Conservation (phyloP, 2,797 vertebrate genomes). For the Hirundo rustica region DNA sequence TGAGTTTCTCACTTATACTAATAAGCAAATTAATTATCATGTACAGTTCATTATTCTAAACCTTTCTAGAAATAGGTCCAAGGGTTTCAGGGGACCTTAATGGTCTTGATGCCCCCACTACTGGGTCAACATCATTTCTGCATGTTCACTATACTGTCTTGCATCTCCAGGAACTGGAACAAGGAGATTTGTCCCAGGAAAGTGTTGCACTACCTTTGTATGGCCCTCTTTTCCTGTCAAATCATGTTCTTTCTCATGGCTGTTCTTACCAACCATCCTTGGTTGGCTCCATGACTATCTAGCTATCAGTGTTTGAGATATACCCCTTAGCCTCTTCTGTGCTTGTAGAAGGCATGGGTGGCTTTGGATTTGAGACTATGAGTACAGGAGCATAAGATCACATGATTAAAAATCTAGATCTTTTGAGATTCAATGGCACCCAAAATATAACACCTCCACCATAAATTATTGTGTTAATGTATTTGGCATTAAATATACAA, state of each 20-base stretch:
- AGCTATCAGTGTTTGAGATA: background rate
- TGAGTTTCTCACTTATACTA: background rate
- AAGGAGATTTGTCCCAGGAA: background rate
- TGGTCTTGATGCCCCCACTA: background rate
- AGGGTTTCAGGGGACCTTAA: background rate
- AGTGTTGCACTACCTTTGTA: background rate
- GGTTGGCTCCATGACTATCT: background rate
- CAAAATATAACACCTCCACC: background rate
- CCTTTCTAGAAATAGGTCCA: background rate
- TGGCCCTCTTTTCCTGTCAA: background rate
- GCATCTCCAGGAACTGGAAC: background rate
- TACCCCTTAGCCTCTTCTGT: background rate
- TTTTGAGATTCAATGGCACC: background rate
- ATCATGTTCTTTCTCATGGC: background rate
- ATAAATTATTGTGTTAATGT: background rate
- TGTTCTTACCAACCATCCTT: background rate
- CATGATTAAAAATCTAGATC: background rate
- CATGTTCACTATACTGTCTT: accelerated
- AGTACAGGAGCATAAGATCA: background rate
- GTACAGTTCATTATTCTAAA: background rate
- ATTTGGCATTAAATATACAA: background rate
- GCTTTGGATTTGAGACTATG: background rate
- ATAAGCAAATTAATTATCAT: background rate
- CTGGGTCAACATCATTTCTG: background rate
- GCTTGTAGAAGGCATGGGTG: background rate